phyloP scores from a whole-genome alignment of 1,140 invertebrate genomes.

The Drosophila malerkotliana region DNA sequence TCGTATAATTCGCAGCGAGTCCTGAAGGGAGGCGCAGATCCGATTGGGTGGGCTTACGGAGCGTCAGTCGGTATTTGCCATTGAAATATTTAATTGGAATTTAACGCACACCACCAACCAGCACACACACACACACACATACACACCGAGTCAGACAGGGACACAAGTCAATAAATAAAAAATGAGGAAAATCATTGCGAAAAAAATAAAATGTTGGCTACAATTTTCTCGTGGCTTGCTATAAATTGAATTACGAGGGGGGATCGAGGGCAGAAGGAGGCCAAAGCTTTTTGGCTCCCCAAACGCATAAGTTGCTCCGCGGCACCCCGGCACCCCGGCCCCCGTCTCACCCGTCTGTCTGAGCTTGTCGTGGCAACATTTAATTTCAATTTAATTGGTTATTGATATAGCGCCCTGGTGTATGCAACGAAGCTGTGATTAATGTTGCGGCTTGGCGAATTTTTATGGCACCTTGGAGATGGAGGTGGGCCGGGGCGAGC shows the following conservation, averaged over 20 bases:
- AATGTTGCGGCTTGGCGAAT: slow-evolving; percentile 73
- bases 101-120: slow-evolving; percentile 71
- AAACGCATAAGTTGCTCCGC: slow-evolving; percentile 73
- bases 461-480: slow-evolving; percentile 79
- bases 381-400: slow-evolving; percentile 82
- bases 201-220: slow-evolving; percentile 61
- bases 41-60: slow-evolving; percentile 36
- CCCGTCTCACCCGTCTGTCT: slow-evolving; percentile 1
- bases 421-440: slow-evolving; percentile 75
- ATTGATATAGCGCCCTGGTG: slow-evolving; percentile 77
- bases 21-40: slow-evolving; percentile 8
- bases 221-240: slow-evolving; percentile 56
- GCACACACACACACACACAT: slow-evolving; percentile 4
- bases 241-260: slow-evolving; percentile 75
- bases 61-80: slow-evolving; percentile 42
- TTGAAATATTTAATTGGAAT: slow-evolving; percentile 82
- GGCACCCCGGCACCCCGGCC: slow-evolving; percentile 68
- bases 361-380: slow-evolving; percentile 56
- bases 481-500: slow-evolving; percentile 9
- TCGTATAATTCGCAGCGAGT: slow-evolving; percentile 20
- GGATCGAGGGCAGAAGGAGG: not conserved
- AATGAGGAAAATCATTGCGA: slow-evolving; percentile 48
- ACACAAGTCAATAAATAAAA: slow-evolving; percentile 74
- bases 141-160: not conserved
- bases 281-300: slow-evolving; percentile 54